Evolutionary conservation across 1,140 invertebrate species (phyloP).

Genomic region (Drosophila repletoides): DNA sequence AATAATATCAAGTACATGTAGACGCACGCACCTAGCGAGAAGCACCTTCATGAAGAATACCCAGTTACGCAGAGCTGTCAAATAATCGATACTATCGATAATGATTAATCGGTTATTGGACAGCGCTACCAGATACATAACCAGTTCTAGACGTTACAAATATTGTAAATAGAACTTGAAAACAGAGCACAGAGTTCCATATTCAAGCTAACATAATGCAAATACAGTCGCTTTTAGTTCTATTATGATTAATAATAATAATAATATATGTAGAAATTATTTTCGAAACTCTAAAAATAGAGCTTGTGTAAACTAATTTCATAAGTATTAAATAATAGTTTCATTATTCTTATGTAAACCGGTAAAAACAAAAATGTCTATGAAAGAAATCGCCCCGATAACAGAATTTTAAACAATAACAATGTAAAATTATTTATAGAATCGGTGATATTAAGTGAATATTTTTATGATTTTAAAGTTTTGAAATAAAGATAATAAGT

Average conservation of each 20-base stretch:
- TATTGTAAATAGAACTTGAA: slow-evolving; percentile 19
- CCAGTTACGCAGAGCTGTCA: too few relatives aligned
- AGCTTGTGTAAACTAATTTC: slow-evolving; percentile 25
- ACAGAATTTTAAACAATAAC: slow-evolving; percentile 30
- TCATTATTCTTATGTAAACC: slow-evolving; percentile 20
- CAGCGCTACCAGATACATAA: not conserved
- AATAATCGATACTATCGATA: too few relatives aligned
- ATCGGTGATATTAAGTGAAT: slow-evolving; percentile 47
- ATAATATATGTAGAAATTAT: slow-evolving; percentile 14
- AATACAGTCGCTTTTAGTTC: slow-evolving; percentile 28
- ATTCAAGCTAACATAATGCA: slow-evolving; percentile 28
- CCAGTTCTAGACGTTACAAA: slow-evolving; percentile 19
- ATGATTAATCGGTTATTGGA: too few relatives aligned
- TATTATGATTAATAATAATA: slow-evolving; percentile 7
- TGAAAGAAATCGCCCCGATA: slow-evolving; percentile 10
- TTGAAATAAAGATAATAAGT: slow-evolving; percentile 43
- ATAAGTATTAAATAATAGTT: slow-evolving; percentile 13
- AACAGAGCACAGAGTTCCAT: slow-evolving; percentile 42
- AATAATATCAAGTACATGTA: slow-evolving; percentile 52
- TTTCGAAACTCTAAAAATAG: slow-evolving; percentile 23
- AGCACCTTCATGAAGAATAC: slow-evolving; percentile 43
- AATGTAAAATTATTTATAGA: slow-evolving; percentile 42
- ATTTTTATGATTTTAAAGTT: slow-evolving; percentile 44
- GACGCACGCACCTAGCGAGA: slow-evolving; percentile 64
- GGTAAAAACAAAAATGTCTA: slow-evolving; percentile 4